Evolutionary conservation across 2,113 vertebrate species (phyloP).

Genomic region (Grus americana): DNA sequence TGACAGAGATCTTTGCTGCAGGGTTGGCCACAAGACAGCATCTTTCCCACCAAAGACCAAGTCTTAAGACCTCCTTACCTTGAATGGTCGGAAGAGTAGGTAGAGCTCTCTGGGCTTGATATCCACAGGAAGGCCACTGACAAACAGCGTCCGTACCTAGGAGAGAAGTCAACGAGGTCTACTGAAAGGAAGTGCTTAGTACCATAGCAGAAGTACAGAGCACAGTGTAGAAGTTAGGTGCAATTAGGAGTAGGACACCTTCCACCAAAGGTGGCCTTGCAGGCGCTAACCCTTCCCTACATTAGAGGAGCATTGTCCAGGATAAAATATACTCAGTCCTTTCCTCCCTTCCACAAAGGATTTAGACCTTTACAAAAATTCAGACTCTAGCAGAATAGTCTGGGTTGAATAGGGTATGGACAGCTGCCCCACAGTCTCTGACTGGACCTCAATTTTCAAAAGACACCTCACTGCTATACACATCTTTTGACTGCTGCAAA

Average conservation of each 20-base stretch:
- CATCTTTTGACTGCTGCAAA: not conserved
- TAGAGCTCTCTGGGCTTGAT: constrained; percentile 98
- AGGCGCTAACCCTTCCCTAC: not conserved
- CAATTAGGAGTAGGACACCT: not conserved
- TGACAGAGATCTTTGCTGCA: not conserved
- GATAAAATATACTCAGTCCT: not conserved
- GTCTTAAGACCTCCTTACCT: constrained; percentile 73
- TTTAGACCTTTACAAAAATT: not conserved
- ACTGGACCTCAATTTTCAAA: not conserved
- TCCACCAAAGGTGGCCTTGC: not conserved
- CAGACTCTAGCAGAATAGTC: not conserved
- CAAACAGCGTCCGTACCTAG: constrained; percentile 92
- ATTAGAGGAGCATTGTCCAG: fast-evolving
- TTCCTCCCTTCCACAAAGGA: not conserved
- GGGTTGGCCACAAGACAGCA: not conserved
- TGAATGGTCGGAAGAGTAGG: constrained; percentile 95
- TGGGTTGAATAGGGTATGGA: not conserved
- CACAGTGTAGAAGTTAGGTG: not conserved
- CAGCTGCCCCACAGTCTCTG: not conserved
- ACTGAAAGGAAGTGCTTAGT: not conserved
- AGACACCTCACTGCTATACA: not conserved
- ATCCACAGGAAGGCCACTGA: constrained; percentile 95
- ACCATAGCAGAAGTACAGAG: not conserved
- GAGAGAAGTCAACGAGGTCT: not conserved
- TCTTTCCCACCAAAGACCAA: not conserved